These are phyloP conservation scores for Sciurus niger DNA, from an alignment of 2,113 vertebrate species.

Conservation along the genomic window DNA sequence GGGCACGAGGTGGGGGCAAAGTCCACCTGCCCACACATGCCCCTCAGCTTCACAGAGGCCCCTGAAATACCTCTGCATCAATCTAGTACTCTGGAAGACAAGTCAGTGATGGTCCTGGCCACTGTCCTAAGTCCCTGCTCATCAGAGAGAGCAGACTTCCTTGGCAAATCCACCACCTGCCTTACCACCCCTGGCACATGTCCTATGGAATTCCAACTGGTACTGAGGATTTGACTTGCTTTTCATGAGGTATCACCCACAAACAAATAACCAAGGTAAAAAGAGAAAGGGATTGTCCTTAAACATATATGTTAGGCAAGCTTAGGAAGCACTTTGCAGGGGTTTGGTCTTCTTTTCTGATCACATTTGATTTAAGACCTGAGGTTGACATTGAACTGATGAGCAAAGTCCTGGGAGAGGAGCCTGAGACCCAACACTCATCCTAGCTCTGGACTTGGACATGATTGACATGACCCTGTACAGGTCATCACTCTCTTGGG, in stretches of 20 bases:
- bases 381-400: neutral
- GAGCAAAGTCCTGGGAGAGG: neutral
- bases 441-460: neutral
- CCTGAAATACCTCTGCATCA: neutral
- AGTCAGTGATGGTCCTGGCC: accelerated
- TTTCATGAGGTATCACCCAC: neutral
- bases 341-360: neutral
- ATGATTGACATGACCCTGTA: neutral
- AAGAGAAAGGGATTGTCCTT: neutral
- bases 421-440: neutral
- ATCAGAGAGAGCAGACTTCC: neutral
- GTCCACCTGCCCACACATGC: accelerated
- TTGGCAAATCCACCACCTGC: accelerated
- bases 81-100: neutral
- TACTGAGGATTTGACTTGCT: neutral
- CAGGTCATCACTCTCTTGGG: neutral
- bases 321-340: neutral
- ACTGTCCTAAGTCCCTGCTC: neutral
- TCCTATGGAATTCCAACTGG: neutral
- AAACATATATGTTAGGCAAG: neutral
- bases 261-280: neutral
- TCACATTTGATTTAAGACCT: neutral
- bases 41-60: neutral
- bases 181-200: accelerated
- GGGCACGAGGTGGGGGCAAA: neutral